phyloP scores from a whole-genome alignment of 2,888 invertebrate species.

The Eulithis testata region DNA sequence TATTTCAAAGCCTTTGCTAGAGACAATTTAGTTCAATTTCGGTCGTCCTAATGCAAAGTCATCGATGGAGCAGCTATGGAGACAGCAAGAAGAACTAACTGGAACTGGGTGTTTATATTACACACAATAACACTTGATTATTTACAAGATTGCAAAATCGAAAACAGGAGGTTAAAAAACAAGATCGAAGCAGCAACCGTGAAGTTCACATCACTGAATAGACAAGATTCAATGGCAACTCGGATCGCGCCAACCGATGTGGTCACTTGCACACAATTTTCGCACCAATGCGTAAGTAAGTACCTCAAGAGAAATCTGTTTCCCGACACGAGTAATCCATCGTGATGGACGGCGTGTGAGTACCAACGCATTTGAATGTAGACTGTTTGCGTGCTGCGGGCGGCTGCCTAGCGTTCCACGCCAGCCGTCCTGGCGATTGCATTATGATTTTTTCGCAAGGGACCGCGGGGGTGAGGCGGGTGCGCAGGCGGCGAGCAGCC shows the following conservation, averaged over 20 bases:
- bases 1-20: slow-evolving; percentile 52
- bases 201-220: slow-evolving; percentile 78
- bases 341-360: slow-evolving; percentile 82
- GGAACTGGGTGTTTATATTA: background rate
- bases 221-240: slow-evolving; percentile 75
- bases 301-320: slow-evolving; percentile 76
- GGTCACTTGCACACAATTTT: slow-evolving; percentile 60
- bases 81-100: background rate
- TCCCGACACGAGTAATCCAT: slow-evolving; percentile 79
- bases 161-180: slow-evolving; percentile 30
- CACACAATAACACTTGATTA: slow-evolving; percentile 13
- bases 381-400: slow-evolving; percentile 80
- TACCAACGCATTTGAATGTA: slow-evolving; percentile 82
- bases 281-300: slow-evolving; percentile 65
- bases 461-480: slow-evolving; percentile 74
- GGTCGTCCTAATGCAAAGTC: slow-evolving; percentile 47
- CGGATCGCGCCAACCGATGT: slow-evolving; percentile 53
- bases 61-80: slow-evolving; percentile 24
- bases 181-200: slow-evolving; percentile 43
- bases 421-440: slow-evolving; percentile 83
- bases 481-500: slow-evolving; percentile 65
- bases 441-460: slow-evolving; percentile 84
- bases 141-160: slow-evolving; percentile 10
- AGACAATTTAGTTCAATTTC: slow-evolving; percentile 49
- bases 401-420: slow-evolving; percentile 79